Percentiles rank a stretch among this genome's conserved stretches.
These are phyloP conservation scores for Podabrus alpinus DNA, from an alignment of 2,888 invertebrate genomes.

Conservation along the genomic window DNA sequence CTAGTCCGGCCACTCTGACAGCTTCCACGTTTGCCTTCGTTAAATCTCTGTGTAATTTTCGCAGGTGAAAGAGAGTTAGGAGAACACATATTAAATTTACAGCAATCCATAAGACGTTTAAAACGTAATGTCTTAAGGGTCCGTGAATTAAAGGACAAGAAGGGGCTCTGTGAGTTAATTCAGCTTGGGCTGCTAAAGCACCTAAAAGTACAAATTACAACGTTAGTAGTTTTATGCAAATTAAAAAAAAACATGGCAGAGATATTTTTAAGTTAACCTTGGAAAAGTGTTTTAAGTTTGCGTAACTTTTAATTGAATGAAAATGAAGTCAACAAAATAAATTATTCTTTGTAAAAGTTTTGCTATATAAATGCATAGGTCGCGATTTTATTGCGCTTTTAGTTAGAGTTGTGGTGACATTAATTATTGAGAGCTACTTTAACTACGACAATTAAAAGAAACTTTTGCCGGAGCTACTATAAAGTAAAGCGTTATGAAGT, in stretches of 20 bases:
- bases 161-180: constrained; percentile 76
- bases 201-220: constrained; percentile 56
- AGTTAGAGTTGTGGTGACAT: constrained; percentile 2
- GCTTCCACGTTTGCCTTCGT: constrained; percentile 85
- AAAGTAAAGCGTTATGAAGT: not conserved
- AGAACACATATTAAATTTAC: constrained; percentile 85
- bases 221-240: not conserved
- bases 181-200: constrained; percentile 79
- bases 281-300: not conserved
- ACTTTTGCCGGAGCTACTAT: not conserved
- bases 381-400: constrained; percentile 9
- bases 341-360: not conserved
- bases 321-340: not conserved
- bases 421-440: not conserved
- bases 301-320: not conserved
- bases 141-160: constrained; percentile 87
- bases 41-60: constrained; percentile 79
- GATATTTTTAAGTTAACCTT: not conserved
- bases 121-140: constrained; percentile 85
- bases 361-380: constrained; percentile 3
- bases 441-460: not conserved
- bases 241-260: not conserved
- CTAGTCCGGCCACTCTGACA: constrained; percentile 79
- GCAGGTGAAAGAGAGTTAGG: constrained; percentile 81
- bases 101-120: constrained; percentile 88